These are phyloP conservation scores for Corvus hawaiiensis DNA, from an alignment of 2,113 vertebrate genomes.

Conservation along the genomic window DNA sequence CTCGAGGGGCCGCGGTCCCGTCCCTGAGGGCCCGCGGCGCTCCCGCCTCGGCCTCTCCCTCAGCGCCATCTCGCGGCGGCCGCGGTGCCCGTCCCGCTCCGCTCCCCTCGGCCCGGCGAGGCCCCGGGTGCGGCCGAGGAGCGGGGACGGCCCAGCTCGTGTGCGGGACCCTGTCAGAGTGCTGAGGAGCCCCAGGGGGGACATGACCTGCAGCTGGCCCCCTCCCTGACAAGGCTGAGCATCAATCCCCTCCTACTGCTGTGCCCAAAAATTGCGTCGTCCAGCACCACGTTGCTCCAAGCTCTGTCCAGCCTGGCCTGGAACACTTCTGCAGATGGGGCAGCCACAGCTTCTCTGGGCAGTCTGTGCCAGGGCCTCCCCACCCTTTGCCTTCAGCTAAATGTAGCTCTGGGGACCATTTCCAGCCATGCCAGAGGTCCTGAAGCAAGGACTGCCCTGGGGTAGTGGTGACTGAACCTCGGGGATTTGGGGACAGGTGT, in stretches of 20 bases:
- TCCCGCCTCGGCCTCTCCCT: background rate
- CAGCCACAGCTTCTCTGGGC: background rate
- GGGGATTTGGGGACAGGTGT: background rate
- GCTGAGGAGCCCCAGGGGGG: background rate
- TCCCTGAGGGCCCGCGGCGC: background rate
- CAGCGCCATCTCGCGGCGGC: conserved; percentile 12
- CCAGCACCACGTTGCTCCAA: background rate
- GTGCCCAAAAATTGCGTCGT: background rate
- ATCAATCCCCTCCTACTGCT: background rate
- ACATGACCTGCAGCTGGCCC: fast-evolving
- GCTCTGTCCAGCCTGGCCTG: background rate
- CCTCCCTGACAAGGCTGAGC: too few species aligned
- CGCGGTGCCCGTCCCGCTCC: background rate
- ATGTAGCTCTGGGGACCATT: background rate
- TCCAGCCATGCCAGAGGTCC: background rate
- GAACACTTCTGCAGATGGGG: background rate
- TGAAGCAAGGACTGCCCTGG: background rate
- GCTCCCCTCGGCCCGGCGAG: background rate
- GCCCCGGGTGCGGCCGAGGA: background rate
- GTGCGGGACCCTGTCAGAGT: background rate
- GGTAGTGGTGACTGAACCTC: background rate
- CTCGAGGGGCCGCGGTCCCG: too few species aligned
- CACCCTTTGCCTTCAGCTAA: background rate
- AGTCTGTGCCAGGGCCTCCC: background rate
- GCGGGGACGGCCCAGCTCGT: fast-evolving